A percentile compares a stretch with the other conserved stretches of the same genome.
phyloP scores from a whole-genome alignment of 1,140 invertebrate genomes.

The Melipona quadrifasciata region DNA sequence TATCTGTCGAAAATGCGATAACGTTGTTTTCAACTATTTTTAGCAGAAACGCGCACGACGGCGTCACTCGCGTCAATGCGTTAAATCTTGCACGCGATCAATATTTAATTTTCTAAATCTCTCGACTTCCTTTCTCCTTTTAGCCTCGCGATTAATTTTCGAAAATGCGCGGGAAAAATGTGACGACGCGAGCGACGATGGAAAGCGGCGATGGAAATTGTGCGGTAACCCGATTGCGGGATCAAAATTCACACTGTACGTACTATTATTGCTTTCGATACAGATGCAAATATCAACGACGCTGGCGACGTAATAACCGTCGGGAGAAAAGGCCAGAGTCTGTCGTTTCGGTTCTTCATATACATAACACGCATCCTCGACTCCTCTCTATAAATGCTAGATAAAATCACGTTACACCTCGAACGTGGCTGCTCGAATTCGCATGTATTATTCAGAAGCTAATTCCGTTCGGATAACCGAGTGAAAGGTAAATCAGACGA shows the following conservation, averaged over 20 bases:
- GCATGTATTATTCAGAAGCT: slow-evolving; percentile 79
- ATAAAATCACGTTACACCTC: slow-evolving; percentile 77
- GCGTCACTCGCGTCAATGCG: too few relatives aligned
- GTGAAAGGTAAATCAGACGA: slow-evolving; percentile 67
- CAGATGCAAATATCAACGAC: slow-evolving; percentile 66
- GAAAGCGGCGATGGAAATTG: slow-evolving; percentile 25
- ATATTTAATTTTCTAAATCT: not conserved
- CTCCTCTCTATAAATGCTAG: slow-evolving; percentile 75
- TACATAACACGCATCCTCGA: slow-evolving; percentile 61
- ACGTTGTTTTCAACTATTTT: too few relatives aligned
- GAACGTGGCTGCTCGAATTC: slow-evolving; percentile 58
- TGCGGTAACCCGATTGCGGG: slow-evolving; percentile 49
- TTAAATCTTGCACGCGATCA: too few relatives aligned
- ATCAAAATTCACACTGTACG: slow-evolving; percentile 56
- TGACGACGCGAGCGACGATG: too few relatives aligned
- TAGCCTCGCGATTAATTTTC: not conserved
- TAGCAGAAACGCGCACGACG: too few relatives aligned
- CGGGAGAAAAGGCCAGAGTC: slow-evolving; percentile 61
- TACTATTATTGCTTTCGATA: slow-evolving; percentile 68
- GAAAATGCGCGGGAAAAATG: not conserved
- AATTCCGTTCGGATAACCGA: slow-evolving; percentile 76
- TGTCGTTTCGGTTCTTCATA: slow-evolving; percentile 63
- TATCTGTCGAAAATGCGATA: too few relatives aligned
- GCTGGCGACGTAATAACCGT: slow-evolving; percentile 65
- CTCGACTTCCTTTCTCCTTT: not conserved